phyloP scores from a whole-genome alignment of 2,888 invertebrate genomes.

The Conops quadrifasciatus region DNA sequence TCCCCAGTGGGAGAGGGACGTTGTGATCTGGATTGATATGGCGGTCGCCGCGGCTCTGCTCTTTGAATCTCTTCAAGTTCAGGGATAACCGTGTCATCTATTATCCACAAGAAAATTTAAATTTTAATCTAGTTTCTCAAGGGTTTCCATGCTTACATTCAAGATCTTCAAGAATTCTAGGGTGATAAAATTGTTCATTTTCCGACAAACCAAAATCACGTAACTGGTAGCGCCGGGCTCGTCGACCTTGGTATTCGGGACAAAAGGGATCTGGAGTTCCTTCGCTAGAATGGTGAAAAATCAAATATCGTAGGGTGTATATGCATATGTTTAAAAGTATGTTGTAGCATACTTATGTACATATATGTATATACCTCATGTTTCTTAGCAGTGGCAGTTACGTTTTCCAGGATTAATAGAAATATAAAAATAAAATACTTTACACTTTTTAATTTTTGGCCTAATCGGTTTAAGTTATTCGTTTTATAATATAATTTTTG shows the following conservation, averaged over 20 bases:
- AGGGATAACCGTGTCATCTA: background rate
- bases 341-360: background rate
- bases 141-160: conserved; percentile 36
- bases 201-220: conserved; percentile 44
- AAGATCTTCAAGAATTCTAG: conserved; percentile 39
- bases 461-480: background rate
- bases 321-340: too few relatives aligned
- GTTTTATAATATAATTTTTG: conserved; percentile 15
- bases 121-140: background rate
- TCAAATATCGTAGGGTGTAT: too few relatives aligned
- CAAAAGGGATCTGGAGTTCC: background rate
- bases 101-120: background rate
- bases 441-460: background rate
- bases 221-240: conserved; percentile 40
- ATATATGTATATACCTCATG: conserved; percentile 24
- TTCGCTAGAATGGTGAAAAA: too few relatives aligned
- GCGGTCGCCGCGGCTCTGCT: background rate
- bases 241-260: background rate
- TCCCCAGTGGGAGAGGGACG: background rate
- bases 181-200: conserved; percentile 44
- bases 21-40: background rate
- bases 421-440: background rate
- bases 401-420: background rate
- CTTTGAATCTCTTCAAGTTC: background rate
- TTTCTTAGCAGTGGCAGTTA: conserved; percentile 8